Conservation (phyloP, 2,888 invertebrate species). For the Lycocerus yunnanus region DNA sequence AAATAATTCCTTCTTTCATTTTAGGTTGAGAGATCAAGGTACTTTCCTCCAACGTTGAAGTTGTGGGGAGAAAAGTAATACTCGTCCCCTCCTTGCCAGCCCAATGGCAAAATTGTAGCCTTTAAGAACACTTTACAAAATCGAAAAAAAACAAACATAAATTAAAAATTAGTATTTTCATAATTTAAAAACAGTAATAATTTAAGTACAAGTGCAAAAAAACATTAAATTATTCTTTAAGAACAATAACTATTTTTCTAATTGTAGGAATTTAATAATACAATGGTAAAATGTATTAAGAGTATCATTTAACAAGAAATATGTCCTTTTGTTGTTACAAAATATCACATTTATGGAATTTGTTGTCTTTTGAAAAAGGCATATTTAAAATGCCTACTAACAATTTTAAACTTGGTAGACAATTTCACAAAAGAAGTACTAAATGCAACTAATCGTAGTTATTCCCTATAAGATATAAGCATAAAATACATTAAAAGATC, state of each 20-base stretch:
- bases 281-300: not conserved
- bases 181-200: not conserved
- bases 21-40: too few species aligned
- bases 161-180: not conserved
- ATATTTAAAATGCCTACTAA: too few species aligned
- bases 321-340: constrained; percentile 2
- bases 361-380: not conserved
- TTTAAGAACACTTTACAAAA: too few species aligned
- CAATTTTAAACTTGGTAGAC: too few species aligned
- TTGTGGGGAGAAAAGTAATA: too few species aligned
- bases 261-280: too few species aligned
- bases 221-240: not conserved
- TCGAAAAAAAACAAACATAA: not conserved
- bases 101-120: not conserved
- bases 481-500: not conserved
- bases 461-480: not conserved
- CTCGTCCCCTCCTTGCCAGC: too few species aligned
- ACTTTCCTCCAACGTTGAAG: too few species aligned
- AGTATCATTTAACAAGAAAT: not conserved
- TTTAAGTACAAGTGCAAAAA: not conserved
- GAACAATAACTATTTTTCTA: not conserved
- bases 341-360: not conserved
- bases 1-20: too few species aligned
- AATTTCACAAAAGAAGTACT: too few species aligned
- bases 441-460: not conserved